These are phyloP conservation scores for Pterophyllum scalare DNA, from an alignment of 2,113 vertebrate species.

Conservation along the genomic window DNA sequence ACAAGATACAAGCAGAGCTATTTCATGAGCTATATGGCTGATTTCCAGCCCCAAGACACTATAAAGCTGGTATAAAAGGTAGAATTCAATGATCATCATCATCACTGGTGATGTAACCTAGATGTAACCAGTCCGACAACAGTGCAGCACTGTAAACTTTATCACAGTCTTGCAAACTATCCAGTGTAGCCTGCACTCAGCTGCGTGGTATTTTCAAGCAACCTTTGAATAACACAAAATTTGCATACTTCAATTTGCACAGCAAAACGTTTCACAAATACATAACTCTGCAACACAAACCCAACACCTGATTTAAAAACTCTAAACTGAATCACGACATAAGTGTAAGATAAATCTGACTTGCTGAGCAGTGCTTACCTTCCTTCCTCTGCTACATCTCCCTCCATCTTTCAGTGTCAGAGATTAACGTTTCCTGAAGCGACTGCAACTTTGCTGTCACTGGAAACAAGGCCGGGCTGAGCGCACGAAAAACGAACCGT, in stretches of 20 bases:
- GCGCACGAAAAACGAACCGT: no score
- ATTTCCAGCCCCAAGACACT: neutral
- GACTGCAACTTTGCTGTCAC: no score
- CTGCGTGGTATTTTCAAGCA: neutral
- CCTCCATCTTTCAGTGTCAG: no score
- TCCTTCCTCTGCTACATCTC: no score
- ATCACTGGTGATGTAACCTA: neutral
- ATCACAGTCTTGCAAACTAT: neutral
- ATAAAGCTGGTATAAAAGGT: neutral
- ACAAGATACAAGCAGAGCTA: neutral
- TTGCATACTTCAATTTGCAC: neutral
- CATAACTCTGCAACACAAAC: neutral
- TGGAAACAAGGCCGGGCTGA: no score
- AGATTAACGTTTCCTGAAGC: no score
- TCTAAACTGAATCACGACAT: neutral
- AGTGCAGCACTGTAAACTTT: no score
- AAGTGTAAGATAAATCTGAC: no score
- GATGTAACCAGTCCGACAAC: no score
- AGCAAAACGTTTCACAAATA: neutral
- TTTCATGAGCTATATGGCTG: neutral
- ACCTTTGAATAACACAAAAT: neutral
- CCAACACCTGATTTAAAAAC: neutral
- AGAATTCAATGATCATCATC: neutral
- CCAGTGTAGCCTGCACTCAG: neutral
- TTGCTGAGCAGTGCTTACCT: no score